phyloP scores from a whole-genome alignment of 2,113 vertebrate species.

The Nyctereutes procyonoides region DNA sequence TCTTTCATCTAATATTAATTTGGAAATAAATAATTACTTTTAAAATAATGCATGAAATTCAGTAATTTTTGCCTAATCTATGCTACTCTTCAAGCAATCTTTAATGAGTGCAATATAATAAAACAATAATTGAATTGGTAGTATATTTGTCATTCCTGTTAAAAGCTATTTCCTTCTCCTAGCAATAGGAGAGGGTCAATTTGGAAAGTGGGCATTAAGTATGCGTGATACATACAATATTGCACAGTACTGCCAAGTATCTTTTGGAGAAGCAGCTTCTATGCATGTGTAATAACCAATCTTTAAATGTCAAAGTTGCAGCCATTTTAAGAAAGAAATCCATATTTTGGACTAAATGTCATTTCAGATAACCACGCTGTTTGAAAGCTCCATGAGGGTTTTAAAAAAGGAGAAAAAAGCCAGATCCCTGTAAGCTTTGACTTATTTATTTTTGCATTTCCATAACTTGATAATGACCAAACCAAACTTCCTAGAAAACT shows the following conservation, averaged over 20 bases:
- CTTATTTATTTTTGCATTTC: conserved; percentile 74
- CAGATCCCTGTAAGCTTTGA: conserved; percentile 58
- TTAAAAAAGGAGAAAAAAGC: conserved; percentile 17
- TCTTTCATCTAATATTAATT: conserved; percentile 64
- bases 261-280: conserved; percentile 70
- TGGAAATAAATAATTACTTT: conserved; percentile 74
- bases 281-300: conserved; percentile 75
- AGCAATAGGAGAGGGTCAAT: conserved; percentile 57
- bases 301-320: conserved; percentile 79
- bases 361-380: conserved; percentile 72
- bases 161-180: conserved; percentile 62
- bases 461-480: conserved; percentile 69
- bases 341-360: conserved; percentile 79
- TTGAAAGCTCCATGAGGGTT: conserved; percentile 44
- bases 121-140: conserved; percentile 72
- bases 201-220: conserved; percentile 63
- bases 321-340: conserved; percentile 78
- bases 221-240: conserved; percentile 9
- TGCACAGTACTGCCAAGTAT: conserved; percentile 43
- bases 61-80: conserved; percentile 69
- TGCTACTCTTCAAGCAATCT: conserved; percentile 64
- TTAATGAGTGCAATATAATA: conserved; percentile 75
- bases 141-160: conserved; percentile 74
- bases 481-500: conserved; percentile 72
- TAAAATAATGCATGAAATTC: conserved; percentile 77